Conservation (phyloP, 2,797 vertebrate species). For the Macrochelys suwanniensis region DNA sequence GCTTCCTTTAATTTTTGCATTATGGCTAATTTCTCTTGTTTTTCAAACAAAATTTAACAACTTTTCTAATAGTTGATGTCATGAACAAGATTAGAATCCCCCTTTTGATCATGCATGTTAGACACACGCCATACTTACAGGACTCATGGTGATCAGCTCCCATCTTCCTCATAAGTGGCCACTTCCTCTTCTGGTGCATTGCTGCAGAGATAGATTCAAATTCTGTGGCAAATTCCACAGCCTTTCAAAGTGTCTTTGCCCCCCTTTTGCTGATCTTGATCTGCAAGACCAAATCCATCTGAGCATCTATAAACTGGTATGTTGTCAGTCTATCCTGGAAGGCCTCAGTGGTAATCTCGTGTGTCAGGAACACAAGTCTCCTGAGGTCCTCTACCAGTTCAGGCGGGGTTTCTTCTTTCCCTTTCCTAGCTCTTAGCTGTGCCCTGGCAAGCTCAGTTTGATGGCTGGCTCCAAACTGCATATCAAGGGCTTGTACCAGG, state of each 20-base stretch:
- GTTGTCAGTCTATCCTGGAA: background rate
- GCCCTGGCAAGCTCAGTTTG: background rate
- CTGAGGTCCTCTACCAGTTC: background rate
- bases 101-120: background rate
- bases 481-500: background rate
- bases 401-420: background rate
- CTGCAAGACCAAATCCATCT: background rate
- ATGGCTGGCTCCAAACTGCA: constrained; percentile 4
- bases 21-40: background rate
- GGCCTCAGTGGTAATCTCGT: background rate
- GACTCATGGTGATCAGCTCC: background rate
- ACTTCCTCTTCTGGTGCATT: background rate
- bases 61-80: background rate
- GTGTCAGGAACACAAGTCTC: background rate
- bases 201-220: background rate
- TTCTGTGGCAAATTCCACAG: background rate
- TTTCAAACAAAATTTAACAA: background rate
- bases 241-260: background rate
- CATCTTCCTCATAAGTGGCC: background rate
- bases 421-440: constrained; percentile 10
- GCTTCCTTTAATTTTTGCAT: background rate
- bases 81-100: background rate
- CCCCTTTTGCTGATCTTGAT: background rate
- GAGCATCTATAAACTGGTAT: background rate
- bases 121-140: background rate